Conservation (phyloP, 2,113 vertebrate genomes). For the Rhinopomastus cyanomelas region DNA sequence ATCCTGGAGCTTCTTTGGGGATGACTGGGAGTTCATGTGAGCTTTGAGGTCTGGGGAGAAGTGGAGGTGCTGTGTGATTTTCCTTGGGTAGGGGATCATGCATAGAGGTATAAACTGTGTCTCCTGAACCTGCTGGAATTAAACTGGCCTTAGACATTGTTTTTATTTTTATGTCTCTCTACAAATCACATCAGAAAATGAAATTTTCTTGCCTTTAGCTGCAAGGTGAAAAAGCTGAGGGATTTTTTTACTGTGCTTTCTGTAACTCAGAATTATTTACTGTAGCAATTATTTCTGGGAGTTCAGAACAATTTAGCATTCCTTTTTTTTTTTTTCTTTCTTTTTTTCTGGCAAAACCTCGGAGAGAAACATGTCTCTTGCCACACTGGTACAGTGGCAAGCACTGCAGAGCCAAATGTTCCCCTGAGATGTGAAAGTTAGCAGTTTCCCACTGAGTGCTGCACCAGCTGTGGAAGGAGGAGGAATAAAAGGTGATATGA, state of each 20-base stretch:
- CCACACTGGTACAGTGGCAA: slow-evolving; percentile 13
- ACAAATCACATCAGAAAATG: not conserved
- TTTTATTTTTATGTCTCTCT: not conserved
- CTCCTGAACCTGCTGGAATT: not conserved
- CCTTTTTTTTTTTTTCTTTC: not conserved
- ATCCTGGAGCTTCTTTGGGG: not conserved
- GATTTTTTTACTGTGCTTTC: not conserved
- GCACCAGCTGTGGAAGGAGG: slow-evolving; percentile 3
- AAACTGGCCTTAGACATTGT: not conserved
- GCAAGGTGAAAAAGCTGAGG: not conserved
- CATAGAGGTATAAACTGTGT: not conserved
- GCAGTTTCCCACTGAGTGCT: slow-evolving; percentile 47
- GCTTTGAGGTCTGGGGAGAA: not conserved
- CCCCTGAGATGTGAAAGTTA: slow-evolving; percentile 27
- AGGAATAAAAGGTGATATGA: slow-evolving; percentile 61
- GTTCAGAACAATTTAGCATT: not conserved
- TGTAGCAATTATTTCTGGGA: slow-evolving; percentile 17
- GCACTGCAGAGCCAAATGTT: slow-evolving; percentile 19
- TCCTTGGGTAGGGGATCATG: not conserved
- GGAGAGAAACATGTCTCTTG: slow-evolving; percentile 20
- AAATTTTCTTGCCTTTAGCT: not conserved
- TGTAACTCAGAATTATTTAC: not conserved
- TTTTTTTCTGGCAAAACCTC: not conserved
- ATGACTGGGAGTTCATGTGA: not conserved
- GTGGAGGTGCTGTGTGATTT: not conserved